Conservation (phyloP, 2,113 vertebrate genomes). For the Mesocricetus auratus region DNA sequence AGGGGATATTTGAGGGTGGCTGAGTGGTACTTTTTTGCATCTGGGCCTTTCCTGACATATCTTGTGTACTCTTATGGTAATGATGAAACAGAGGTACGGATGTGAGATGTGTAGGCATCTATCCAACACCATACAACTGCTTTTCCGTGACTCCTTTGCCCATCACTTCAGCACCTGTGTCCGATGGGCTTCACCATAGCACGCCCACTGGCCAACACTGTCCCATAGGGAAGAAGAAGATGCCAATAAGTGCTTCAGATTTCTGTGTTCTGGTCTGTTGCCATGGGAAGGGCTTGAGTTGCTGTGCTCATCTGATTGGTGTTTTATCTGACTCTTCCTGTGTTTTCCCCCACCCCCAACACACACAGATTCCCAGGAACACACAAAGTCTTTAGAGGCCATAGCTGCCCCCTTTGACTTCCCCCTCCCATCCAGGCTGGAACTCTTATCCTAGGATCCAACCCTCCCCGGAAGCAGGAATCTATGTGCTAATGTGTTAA, state of each 20-base stretch:
- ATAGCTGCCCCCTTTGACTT: background rate
- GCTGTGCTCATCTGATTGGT: background rate
- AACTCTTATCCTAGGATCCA: slow-evolving; percentile 74
- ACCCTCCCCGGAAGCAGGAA: slow-evolving; percentile 78
- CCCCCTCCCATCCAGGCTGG: slow-evolving; percentile 29
- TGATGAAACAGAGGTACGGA: background rate
- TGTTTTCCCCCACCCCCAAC: background rate
- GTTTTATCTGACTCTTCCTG: background rate
- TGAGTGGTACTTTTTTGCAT: slow-evolving; percentile 24
- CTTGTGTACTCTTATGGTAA: background rate
- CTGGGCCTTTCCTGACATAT: background rate
- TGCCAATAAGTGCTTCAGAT: background rate
- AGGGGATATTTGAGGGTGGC: background rate
- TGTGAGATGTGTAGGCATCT: background rate
- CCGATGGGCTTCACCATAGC: background rate
- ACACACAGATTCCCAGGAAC: slow-evolving; percentile 5
- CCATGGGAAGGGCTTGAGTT: background rate
- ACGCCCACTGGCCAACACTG: background rate
- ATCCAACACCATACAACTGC: background rate
- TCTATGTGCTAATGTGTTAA: slow-evolving; percentile 84
- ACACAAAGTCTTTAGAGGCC: slow-evolving; percentile 44
- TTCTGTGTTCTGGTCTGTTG: background rate
- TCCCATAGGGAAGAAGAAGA: background rate
- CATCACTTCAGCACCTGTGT: background rate
- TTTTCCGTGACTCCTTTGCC: background rate